Evolutionary conservation across 2,797 vertebrate genomes (phyloP).

Genomic region (Anniella stebbinsi): DNA sequence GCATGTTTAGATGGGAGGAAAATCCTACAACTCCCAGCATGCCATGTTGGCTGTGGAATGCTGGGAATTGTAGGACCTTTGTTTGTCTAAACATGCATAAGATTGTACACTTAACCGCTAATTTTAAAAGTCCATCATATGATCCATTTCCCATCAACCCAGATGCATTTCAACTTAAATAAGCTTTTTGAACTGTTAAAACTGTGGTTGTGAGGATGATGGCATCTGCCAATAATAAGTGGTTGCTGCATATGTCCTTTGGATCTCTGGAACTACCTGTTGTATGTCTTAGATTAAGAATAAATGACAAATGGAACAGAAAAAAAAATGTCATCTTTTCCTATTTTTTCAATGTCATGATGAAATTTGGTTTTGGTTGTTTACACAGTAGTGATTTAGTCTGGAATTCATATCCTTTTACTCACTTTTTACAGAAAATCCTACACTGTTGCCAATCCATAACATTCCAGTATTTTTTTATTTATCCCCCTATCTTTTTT

Average conservation of each 20-base stretch:
- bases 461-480: background rate
- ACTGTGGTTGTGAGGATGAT: slow-evolving; percentile 45
- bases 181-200: slow-evolving; percentile 43
- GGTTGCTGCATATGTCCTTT: slow-evolving; percentile 74
- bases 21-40: too few species aligned
- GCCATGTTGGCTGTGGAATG: too few species aligned
- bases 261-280: slow-evolving; percentile 69
- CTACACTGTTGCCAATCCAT: background rate
- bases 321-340: background rate
- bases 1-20: too few species aligned
- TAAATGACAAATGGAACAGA: background rate
- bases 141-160: slow-evolving; percentile 22
- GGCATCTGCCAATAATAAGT: slow-evolving; percentile 52
- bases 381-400: background rate
- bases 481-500: background rate
- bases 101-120: slow-evolving; percentile 14
- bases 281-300: slow-evolving; percentile 51
- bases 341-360: background rate
- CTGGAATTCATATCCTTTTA: background rate
- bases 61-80: too few species aligned
- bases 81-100: too few species aligned
- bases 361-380: background rate
- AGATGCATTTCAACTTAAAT: background rate
- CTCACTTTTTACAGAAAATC: background rate
- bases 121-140: slow-evolving; percentile 11